Percentiles rank a stretch among this genome's conserved stretches.
phyloP scores from a whole-genome alignment of 2,797 vertebrate genomes.

The Erithacus rubecula region DNA sequence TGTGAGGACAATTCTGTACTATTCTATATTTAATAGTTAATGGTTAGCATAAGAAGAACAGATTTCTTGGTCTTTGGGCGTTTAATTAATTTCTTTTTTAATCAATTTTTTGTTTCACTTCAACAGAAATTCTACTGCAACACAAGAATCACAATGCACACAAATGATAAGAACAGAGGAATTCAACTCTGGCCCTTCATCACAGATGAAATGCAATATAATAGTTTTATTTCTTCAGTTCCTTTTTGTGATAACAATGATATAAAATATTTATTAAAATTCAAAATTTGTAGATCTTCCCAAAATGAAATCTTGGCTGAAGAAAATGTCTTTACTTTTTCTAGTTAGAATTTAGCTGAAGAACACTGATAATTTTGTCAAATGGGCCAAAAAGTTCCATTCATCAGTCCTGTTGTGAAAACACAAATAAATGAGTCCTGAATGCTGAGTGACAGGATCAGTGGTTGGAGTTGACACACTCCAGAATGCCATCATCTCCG shows the following conservation, averaged over 20 bases:
- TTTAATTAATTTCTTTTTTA: neutral
- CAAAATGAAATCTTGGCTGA: neutral
- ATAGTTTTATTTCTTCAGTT: neutral
- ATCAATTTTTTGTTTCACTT: neutral
- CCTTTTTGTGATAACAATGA: neutral
- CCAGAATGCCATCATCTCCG: rapidly evolving
- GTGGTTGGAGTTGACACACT: neutral
- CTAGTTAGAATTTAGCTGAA: neutral
- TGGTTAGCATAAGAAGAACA: neutral
- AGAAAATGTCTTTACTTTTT: neutral
- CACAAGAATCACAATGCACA: neutral
- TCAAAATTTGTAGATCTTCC: neutral
- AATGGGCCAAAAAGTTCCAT: neutral
- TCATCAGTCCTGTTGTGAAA: neutral
- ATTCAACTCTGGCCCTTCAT: neutral
- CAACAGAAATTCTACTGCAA: neutral
- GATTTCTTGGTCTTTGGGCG: neutral
- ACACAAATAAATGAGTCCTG: neutral
- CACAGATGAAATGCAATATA: neutral
- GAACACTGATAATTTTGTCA: neutral
- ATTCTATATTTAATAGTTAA: constrained; percentile 10
- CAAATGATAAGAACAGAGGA: neutral
- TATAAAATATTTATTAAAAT: neutral
- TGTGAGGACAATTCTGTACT: neutral
- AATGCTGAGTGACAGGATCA: neutral